Evolutionary conservation across 2,797 vertebrate species (phyloP).

Genomic region (Spea hammondii): DNA sequence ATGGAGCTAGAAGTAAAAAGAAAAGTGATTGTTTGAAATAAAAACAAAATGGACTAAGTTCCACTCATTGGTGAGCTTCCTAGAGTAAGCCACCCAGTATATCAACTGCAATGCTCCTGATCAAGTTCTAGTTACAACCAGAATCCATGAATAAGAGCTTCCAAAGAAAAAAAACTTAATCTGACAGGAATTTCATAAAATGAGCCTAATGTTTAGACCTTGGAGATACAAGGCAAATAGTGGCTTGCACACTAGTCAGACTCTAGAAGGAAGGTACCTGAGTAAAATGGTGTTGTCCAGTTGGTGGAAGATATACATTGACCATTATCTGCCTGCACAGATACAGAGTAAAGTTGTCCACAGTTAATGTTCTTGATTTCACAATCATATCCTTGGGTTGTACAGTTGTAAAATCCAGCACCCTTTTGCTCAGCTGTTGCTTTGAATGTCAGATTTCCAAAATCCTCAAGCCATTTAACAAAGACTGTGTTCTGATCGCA

Average conservation of each 20-base stretch:
- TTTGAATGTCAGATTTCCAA: slow-evolving; percentile 61
- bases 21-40: background rate
- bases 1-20: slow-evolving; percentile 66
- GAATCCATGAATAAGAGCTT: too few species aligned
- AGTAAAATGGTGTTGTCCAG: slow-evolving; percentile 56
- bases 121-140: too few species aligned
- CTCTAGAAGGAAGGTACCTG: slow-evolving; percentile 62
- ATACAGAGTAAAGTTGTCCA: slow-evolving; percentile 63
- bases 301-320: slow-evolving; percentile 70
- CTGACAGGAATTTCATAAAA: too few species aligned
- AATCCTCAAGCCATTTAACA: slow-evolving; percentile 60
- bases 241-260: too few species aligned
- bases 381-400: slow-evolving; percentile 55
- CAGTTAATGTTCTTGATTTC: slow-evolving; percentile 66
- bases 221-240: too few species aligned
- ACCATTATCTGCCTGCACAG: slow-evolving; percentile 64
- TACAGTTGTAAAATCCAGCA: slow-evolving; percentile 59
- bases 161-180: too few species aligned
- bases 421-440: slow-evolving; percentile 56
- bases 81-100: too few species aligned
- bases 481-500: slow-evolving; percentile 65
- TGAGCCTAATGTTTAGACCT: too few species aligned
- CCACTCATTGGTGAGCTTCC: too few species aligned
- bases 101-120: too few species aligned
- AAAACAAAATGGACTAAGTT: too few species aligned